phyloP scores from a whole-genome alignment of 2,113 vertebrate species.

The Megaleporinus macrocephalus region DNA sequence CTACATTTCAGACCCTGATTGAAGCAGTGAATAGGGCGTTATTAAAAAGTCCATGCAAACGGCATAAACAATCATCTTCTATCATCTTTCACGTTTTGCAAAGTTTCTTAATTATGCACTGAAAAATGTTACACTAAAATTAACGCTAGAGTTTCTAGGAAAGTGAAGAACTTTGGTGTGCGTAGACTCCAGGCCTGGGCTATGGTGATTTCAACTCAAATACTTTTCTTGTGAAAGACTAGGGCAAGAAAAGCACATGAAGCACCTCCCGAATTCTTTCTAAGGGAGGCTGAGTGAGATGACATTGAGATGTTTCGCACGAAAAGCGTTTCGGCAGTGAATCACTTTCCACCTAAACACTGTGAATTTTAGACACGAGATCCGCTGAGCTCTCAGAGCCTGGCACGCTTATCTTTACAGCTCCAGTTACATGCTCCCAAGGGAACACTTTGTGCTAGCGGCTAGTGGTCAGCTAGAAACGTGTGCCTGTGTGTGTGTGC shows the following conservation, averaged over 20 bases:
- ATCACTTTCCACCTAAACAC: neutral
- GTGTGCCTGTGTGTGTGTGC: neutral
- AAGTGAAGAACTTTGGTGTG: neutral
- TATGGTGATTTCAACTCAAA: neutral
- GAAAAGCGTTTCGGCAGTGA: neutral
- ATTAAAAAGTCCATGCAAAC: no score
- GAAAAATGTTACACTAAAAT: no score
- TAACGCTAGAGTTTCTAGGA: no score
- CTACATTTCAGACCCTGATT: no score
- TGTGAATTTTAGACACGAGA: neutral
- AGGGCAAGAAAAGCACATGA: neutral
- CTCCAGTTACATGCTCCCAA: neutral
- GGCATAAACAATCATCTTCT: no score
- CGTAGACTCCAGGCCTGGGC: neutral
- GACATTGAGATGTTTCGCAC: neutral
- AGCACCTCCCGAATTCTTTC: neutral
- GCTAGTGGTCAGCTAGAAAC: neutral
- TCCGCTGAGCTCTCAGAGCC: neutral
- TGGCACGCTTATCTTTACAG: slow-evolving; percentile 5
- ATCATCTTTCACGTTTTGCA: no score
- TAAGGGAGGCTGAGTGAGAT: neutral
- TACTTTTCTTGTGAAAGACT: neutral
- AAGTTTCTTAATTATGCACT: no score
- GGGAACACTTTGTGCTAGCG: neutral
- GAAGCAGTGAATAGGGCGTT: no score